Percentiles rank a stretch among this genome's conserved stretches.
phyloP scores from a whole-genome alignment of 1,140 invertebrate genomes.

The Trichonephila clavata region DNA sequence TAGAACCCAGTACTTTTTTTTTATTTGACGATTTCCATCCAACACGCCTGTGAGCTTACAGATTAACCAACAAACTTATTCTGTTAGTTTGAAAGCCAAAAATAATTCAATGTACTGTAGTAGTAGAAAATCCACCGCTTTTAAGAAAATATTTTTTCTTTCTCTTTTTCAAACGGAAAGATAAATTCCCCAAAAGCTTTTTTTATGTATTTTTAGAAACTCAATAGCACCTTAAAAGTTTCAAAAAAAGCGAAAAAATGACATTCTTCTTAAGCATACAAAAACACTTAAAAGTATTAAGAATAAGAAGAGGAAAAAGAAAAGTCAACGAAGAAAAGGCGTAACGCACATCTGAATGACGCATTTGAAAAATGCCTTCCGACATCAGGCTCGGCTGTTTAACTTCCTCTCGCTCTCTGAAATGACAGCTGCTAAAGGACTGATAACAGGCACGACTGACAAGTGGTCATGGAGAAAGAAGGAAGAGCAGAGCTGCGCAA shows the following conservation, averaged over 20 bases:
- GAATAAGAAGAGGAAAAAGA: not conserved
- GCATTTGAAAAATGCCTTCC: conserved; percentile 1
- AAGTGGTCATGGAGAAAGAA: not conserved
- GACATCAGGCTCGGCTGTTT: conserved; percentile 4
- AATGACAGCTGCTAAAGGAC: conserved; percentile 15
- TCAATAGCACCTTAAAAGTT: not conserved
- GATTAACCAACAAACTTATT: too few species aligned
- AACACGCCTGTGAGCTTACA: too few species aligned
- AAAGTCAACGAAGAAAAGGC: not conserved
- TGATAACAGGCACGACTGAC: not conserved
- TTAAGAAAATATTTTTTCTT: not conserved
- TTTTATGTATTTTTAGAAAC: not conserved
- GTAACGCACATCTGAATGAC: conserved; percentile 13
- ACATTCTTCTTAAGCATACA: not conserved
- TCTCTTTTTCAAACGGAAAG: not conserved
- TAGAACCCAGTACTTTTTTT: too few species aligned
- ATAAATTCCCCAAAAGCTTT: not conserved
- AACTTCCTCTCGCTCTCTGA: not conserved
- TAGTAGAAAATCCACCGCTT: not conserved
- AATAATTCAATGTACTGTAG: not conserved
- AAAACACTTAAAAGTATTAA: not conserved
- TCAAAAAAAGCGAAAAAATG: not conserved
- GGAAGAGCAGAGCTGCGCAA: not conserved
- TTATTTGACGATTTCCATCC: too few species aligned
- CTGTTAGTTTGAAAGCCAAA: too few species aligned